These are phyloP conservation scores for Enteromius radiatus DNA, from an alignment of 2,797 vertebrate genomes.

Conservation along the genomic window DNA sequence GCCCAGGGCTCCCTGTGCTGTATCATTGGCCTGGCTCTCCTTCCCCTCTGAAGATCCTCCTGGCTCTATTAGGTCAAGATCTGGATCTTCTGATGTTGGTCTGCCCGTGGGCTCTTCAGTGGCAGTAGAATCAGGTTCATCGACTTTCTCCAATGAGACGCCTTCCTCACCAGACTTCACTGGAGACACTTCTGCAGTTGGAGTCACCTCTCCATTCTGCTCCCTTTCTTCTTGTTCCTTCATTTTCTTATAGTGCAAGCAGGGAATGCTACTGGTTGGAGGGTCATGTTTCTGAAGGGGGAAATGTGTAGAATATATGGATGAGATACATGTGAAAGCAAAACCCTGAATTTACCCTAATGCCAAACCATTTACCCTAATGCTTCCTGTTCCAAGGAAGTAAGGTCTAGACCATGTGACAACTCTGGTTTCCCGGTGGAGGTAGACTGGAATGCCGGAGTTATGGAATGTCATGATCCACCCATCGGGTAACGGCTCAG, in stretches of 20 bases:
- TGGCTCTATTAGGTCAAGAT: slow-evolving; percentile 61
- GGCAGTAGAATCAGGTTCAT: slow-evolving; percentile 76
- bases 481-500: slow-evolving; percentile 97
- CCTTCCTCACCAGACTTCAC: slow-evolving; percentile 74
- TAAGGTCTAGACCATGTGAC: slow-evolving; percentile 99
- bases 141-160: slow-evolving; percentile 60
- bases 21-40: slow-evolving; percentile 76
- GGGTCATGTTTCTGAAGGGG: slow-evolving; percentile 94
- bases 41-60: slow-evolving; percentile 69
- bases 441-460: slow-evolving; percentile 98
- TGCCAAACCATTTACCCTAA: slow-evolving; percentile 82
- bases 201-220: slow-evolving; percentile 84
- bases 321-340: not conserved
- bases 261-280: slow-evolving; percentile 97
- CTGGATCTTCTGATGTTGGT: slow-evolving; percentile 67
- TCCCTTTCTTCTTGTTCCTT: slow-evolving; percentile 93
- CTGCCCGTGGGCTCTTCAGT: slow-evolving; percentile 68
- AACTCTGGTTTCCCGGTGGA: slow-evolving; percentile 97
- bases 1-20: slow-evolving; percentile 89
- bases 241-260: slow-evolving; percentile 98
- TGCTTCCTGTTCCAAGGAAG: slow-evolving; percentile 98
- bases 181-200: slow-evolving; percentile 76
- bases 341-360: not conserved
- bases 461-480: slow-evolving; percentile 99
- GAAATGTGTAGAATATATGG: not conserved